These are phyloP conservation scores for Folsomia manolachei DNA, from an alignment of 2,888 invertebrate genomes.

Conservation along the genomic window DNA sequence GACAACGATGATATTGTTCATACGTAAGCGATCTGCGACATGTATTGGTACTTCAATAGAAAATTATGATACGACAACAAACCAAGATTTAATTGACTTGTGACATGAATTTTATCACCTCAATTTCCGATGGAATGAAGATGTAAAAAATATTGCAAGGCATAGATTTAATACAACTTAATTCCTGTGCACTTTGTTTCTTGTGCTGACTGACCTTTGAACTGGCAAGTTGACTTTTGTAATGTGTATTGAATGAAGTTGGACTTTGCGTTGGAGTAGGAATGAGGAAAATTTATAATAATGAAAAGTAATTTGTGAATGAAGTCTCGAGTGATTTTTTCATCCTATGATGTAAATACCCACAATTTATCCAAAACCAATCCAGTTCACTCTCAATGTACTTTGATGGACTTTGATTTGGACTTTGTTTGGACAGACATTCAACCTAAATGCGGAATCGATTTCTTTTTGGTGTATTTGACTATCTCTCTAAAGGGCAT, in stretches of 20 bases:
- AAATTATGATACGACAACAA: too few relatives aligned
- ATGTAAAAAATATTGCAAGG: too few relatives aligned
- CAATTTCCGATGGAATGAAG: too few relatives aligned
- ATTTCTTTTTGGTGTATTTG: background rate
- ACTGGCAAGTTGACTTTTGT: background rate
- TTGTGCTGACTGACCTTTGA: background rate
- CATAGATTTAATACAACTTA: too few relatives aligned
- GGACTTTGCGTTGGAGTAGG: background rate
- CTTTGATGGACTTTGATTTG: conserved; percentile 10
- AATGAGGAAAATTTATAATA: background rate
- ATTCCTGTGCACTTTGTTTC: background rate
- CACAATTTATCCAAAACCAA: too few relatives aligned
- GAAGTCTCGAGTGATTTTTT: background rate
- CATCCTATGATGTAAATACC: background rate
- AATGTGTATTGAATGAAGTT: background rate
- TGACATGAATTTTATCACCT: too few relatives aligned
- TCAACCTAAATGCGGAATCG: background rate
- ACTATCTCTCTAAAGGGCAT: too few relatives aligned
- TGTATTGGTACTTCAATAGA: too few relatives aligned
- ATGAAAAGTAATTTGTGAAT: background rate
- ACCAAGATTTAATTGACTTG: too few relatives aligned
- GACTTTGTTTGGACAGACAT: background rate
- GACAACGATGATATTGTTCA: too few relatives aligned
- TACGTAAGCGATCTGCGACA: too few relatives aligned
- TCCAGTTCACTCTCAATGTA: too few relatives aligned